phyloP scores from a whole-genome alignment of 2,797 vertebrate species.

The Pangasius mekongensis region DNA sequence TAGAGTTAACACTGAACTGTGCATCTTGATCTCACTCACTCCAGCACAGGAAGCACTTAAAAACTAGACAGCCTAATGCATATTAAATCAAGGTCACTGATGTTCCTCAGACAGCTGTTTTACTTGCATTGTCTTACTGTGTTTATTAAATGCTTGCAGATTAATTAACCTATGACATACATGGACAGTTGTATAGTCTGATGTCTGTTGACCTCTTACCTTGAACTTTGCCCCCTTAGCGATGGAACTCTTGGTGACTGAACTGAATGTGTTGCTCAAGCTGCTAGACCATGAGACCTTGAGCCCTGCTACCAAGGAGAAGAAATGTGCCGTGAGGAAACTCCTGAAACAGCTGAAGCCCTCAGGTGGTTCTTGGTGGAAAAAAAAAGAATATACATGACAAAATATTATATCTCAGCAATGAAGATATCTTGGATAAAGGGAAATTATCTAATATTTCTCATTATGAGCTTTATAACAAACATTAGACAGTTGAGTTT shows the following conservation, averaged over 20 bases:
- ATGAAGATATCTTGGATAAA: background rate
- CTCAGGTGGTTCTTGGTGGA: conserved; percentile 65
- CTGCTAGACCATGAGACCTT: conserved; percentile 92
- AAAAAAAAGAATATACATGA: background rate
- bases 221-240: conserved; percentile 66
- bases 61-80: background rate
- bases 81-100: conserved; percentile 16
- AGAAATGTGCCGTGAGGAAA: conserved; percentile 87
- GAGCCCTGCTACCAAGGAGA: conserved; percentile 87
- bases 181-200: conserved; percentile 32
- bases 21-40: background rate
- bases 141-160: background rate
- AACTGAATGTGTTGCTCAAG: conserved; percentile 87
- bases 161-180: conserved; percentile 39
- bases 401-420: background rate
- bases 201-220: conserved; percentile 39
- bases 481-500: background rate
- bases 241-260: conserved; percentile 90
- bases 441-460: background rate
- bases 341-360: conserved; percentile 88
- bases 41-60: background rate
- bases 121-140: background rate
- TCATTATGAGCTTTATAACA: background rate
- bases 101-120: background rate
- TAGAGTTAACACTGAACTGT: conserved; percentile 41